phyloP scores from a whole-genome alignment of 2,113 vertebrate species.

The Heterochromis multidens region DNA sequence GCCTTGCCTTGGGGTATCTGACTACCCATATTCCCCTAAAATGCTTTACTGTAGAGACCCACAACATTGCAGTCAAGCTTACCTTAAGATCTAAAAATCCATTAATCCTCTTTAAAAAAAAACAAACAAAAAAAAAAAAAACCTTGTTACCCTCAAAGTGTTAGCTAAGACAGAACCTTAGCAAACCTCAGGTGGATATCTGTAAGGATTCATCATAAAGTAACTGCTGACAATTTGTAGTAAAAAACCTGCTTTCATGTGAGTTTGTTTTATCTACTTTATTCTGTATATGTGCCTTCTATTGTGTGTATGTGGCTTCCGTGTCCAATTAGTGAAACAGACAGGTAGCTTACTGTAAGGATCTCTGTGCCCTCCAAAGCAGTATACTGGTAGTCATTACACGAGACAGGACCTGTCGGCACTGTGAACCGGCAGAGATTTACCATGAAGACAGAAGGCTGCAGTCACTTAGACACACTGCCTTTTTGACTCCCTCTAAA shows the following conservation, averaged over 20 bases:
- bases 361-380: conserved; percentile 7
- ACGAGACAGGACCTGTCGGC: conserved; percentile 28
- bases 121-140: conserved; percentile 22
- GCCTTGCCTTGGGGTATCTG: conserved; percentile 36
- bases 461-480: conserved; percentile 4
- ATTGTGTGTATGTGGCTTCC: background rate
- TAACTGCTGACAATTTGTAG: conserved; percentile 30
- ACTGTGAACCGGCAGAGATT: conserved; percentile 9
- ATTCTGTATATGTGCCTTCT: background rate
- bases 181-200: conserved; percentile 41
- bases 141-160: conserved; percentile 38
- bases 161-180: conserved; percentile 37
- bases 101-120: conserved; percentile 57
- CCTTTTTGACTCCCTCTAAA: background rate
- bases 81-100: conserved; percentile 53
- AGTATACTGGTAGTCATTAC: conserved; percentile 35
- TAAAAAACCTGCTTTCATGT: conserved; percentile 27
- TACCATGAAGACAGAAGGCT: conserved; percentile 18
- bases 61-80: conserved; percentile 31
- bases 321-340: conserved; percentile 47
- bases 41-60: conserved; percentile 34
- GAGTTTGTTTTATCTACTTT: conserved; percentile 29
- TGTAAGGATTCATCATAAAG: conserved; percentile 30
- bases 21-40: conserved; percentile 31
- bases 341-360: conserved; percentile 30